Conservation (phyloP, 2,888 invertebrate species). For the Heliconius hortense region DNA sequence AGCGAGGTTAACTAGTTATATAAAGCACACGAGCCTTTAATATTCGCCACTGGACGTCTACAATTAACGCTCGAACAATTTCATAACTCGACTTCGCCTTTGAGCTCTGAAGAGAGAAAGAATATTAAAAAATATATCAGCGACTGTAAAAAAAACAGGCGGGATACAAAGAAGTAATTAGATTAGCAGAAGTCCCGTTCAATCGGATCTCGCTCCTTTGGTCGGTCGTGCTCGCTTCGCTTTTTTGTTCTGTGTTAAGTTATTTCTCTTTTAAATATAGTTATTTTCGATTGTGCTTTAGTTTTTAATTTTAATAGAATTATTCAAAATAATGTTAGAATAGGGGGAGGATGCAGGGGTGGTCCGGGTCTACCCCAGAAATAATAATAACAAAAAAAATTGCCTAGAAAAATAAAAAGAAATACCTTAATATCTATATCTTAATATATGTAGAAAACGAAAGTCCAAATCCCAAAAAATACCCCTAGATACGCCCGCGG, state of each 20-base stretch:
- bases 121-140: constrained; percentile 64
- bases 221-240: constrained; percentile 16
- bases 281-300: not conserved
- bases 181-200: constrained; percentile 62
- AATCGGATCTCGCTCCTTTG: constrained; percentile 45
- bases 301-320: no score
- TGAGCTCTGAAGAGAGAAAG: constrained; percentile 65
- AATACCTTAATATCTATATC: no score
- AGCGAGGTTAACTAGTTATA: constrained; percentile 69
- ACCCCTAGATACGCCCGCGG: no score
- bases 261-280: constrained; percentile 4
- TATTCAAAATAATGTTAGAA: no score
- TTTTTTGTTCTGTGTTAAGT: not conserved
- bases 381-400: no score
- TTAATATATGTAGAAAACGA: no score
- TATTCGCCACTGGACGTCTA: constrained; percentile 79
- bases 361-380: no score
- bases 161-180: constrained; percentile 63
- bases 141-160: constrained; percentile 50
- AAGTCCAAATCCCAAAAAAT: no score
- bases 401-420: no score
- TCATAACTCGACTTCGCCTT: constrained; percentile 78
- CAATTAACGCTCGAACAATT: constrained; percentile 80
- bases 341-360: no score
- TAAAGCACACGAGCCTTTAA: constrained; percentile 69